A percentile compares a stretch with the other conserved stretches of the same genome.
phyloP scores from a whole-genome alignment of 1,140 invertebrate genomes.

The Bombyx mandarina region DNA sequence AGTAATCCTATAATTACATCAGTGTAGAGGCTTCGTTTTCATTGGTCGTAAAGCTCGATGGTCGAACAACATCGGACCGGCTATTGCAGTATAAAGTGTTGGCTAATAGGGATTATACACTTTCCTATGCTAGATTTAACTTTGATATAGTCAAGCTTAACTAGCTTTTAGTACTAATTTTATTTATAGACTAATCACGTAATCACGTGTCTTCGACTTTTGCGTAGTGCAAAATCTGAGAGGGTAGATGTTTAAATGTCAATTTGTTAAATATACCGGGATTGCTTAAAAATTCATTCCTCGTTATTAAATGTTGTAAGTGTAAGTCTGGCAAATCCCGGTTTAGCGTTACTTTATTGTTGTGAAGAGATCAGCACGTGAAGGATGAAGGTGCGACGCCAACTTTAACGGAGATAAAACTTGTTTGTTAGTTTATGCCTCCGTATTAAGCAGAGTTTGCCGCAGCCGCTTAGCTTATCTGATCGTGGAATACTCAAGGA shows the following conservation, averaged over 20 bases:
- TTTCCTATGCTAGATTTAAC: constrained; percentile 42
- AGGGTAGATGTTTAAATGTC: no score
- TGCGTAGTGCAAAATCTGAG: no score
- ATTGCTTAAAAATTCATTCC: constrained; percentile 5
- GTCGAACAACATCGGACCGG: constrained; percentile 40
- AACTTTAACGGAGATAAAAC: constrained; percentile 52
- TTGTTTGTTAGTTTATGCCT: constrained; percentile 55
- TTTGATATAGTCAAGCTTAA: constrained; percentile 24
- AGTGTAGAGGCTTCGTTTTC: constrained; percentile 45
- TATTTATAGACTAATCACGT: no score
- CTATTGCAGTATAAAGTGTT: constrained; percentile 50
- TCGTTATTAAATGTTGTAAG: constrained; percentile 17
- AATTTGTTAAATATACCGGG: not conserved
- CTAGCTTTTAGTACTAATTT: not conserved
- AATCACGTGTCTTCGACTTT: no score
- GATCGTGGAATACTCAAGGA: constrained; percentile 18
- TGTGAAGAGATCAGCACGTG: constrained; percentile 44
- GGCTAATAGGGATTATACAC: constrained; percentile 61
- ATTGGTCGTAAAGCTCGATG: constrained; percentile 55
- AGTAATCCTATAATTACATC: constrained; percentile 57
- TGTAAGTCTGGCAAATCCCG: constrained; percentile 27
- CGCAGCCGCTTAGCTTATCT: constrained; percentile 16
- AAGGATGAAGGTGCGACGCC: constrained; percentile 49
- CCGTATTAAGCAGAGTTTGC: constrained; percentile 35
- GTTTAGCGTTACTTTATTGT: constrained; percentile 48